Conservation (phyloP, 2,113 vertebrate genomes). For the Proteles cristata region DNA sequence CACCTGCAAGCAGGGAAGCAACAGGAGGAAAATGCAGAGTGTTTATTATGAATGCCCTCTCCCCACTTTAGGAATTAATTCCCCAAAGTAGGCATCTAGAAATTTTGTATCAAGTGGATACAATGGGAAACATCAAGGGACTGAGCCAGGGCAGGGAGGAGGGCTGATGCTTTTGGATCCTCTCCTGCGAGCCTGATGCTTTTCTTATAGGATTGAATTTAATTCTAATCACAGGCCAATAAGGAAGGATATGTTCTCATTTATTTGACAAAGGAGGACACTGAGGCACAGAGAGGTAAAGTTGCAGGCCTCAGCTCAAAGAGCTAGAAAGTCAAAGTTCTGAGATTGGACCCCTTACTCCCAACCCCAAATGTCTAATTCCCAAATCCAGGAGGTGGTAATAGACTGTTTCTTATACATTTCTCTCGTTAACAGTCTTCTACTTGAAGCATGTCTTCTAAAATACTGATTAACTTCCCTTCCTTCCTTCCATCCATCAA, state of each 20-base stretch:
- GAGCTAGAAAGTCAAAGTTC: neutral
- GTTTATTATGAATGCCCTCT: neutral
- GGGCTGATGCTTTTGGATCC: neutral
- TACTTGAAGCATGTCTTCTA: neutral
- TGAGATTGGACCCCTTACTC: neutral
- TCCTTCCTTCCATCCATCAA: neutral
- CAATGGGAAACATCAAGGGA: neutral
- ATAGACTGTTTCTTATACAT: neutral
- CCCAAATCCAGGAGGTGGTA: neutral
- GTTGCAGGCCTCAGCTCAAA: neutral
- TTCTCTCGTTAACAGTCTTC: neutral
- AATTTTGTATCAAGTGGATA: neutral
- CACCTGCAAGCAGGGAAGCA: slow-evolving; percentile 70
- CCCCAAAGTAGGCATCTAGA: neutral
- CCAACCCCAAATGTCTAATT: neutral
- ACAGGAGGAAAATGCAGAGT: neutral
- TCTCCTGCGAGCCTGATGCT: neutral
- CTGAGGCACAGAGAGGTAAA: neutral
- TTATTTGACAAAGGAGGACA: neutral
- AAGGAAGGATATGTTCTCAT: neutral
- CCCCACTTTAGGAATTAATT: neutral
- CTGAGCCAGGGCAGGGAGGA: neutral
- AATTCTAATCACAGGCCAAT: neutral
- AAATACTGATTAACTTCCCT: neutral
- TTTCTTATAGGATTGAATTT: neutral